Evolutionary conservation across 64 coral and sea anemone genomes (phyloP), one percentile per base, ranked within the genome.

Genomic region (Montipora efflorescens): DNA sequence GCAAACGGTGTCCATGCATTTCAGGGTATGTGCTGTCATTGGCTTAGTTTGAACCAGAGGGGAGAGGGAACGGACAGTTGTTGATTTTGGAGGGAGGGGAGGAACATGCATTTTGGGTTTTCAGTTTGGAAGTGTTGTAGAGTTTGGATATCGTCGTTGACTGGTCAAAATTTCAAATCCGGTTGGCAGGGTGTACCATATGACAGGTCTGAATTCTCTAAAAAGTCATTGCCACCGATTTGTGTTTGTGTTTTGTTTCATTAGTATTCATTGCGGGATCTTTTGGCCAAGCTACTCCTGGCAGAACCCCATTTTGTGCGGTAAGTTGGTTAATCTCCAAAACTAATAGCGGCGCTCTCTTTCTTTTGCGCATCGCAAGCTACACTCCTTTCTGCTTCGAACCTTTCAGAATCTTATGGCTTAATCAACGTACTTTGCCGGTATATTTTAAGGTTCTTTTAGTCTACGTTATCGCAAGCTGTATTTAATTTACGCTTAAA

Each of bases 221-320:
- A 55, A 0, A 55, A 10, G 5, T 55, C 61, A 12, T 64, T 11
- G 4, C 28, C 4, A 45, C 5, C 73, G 9, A 75, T 62, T 71
- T 61, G 13, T 45, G 5, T 52, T 83, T 59, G 11, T 75, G 62
- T 8, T 87, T 59, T 59, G 72, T 51, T 94, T 94, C 16, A 79
- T 16, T 64, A 98, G 97, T 91, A 78, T 94, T 98, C 97, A 19
- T 73, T 98, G 8, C 84, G 93, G 8, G 97, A 98, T 81, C 92
- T 98, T 7, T 36, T 98, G 78, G 93, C 91, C 16, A 96, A 95
- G 74, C 79, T 98, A 48, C 76, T 94, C 3, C 91, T 91, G 15
- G 76, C 94, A 14, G 88, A 96, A 44, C 93, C 97, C 51, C 97
- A 98, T 52, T 98, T 98, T 85, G 97, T 98, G 67, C 62, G 97